Evolutionary conservation across 2,888 invertebrate species (phyloP).

Genomic region (Harpagoxenus sublaevis): DNA sequence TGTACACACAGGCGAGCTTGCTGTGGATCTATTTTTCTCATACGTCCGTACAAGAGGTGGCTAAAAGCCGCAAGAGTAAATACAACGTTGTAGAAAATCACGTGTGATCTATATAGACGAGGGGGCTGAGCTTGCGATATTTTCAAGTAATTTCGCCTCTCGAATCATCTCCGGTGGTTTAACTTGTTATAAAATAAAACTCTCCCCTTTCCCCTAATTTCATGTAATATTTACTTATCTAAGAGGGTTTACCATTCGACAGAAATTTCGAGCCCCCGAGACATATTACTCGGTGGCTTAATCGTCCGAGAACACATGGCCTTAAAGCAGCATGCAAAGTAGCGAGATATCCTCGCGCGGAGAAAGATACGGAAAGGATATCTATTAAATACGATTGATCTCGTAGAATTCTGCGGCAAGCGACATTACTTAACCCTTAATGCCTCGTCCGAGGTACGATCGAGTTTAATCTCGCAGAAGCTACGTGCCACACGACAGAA

Average conservation of each 20-base stretch:
- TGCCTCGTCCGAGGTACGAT: conserved; percentile 59
- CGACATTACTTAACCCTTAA: conserved; percentile 55
- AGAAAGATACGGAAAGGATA: conserved; percentile 35
- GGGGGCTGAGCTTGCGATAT: background rate
- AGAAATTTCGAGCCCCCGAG: background rate
- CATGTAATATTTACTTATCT: background rate
- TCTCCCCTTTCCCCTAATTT: background rate
- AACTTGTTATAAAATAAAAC: background rate
- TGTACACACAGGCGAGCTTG: conserved; percentile 14
- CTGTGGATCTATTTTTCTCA: conserved; percentile 18
- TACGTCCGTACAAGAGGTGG: background rate
- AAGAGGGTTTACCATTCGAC: background rate
- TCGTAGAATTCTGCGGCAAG: conserved; percentile 39
- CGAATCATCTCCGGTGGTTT: background rate
- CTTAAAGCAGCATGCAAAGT: conserved; percentile 15
- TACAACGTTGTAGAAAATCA: conserved; percentile 39
- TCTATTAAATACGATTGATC: conserved; percentile 61
- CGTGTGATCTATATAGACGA: background rate
- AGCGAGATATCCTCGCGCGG: conserved; percentile 7
- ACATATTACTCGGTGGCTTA: background rate
- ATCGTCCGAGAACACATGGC: background rate
- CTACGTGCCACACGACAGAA: conserved; percentile 67
- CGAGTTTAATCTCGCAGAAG: conserved; percentile 69
- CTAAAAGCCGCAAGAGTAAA: conserved; percentile 28
- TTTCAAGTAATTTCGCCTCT: background rate